These are phyloP conservation scores for Grammomys surdaster DNA, from an alignment of 2,113 vertebrate species.

Conservation along the genomic window DNA sequence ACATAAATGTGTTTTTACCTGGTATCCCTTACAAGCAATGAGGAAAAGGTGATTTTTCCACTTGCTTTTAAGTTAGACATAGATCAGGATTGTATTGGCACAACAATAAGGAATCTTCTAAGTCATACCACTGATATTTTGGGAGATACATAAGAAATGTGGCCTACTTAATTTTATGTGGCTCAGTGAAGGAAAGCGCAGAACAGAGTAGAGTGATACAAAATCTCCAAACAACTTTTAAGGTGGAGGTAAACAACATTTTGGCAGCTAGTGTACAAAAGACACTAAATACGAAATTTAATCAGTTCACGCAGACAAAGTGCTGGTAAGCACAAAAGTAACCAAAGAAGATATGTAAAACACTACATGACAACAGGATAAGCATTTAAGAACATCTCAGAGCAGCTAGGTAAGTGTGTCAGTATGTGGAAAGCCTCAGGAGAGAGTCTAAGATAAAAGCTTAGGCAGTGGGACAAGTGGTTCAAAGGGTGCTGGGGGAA, in stretches of 20 bases:
- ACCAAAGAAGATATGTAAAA: conserved; percentile 54
- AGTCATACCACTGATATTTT: conserved; percentile 30
- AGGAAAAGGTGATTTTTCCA: conserved; percentile 77
- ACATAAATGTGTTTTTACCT: conserved; percentile 72
- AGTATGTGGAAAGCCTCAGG: conserved; percentile 30
- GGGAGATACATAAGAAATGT: conserved; percentile 26
- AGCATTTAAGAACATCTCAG: conserved; percentile 53
- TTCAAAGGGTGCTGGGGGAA: background rate
- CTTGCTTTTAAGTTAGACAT: conserved; percentile 70
- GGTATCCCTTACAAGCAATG: conserved; percentile 69
- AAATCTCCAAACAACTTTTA: conserved; percentile 51
- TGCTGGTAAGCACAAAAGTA: conserved; percentile 3
- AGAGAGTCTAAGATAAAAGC: conserved; percentile 53
- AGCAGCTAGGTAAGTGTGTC: conserved; percentile 42
- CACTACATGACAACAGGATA: background rate
- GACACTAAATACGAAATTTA: conserved; percentile 47
- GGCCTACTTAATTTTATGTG: conserved; percentile 45
- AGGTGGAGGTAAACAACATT: conserved; percentile 48
- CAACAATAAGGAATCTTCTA: conserved; percentile 44
- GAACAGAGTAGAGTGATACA: conserved; percentile 32
- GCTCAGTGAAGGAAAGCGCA: conserved; percentile 41
- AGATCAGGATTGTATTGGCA: conserved; percentile 61
- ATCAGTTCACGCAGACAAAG: conserved; percentile 51
- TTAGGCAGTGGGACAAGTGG: background rate
- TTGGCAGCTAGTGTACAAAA: conserved; percentile 37